These are phyloP conservation scores for Protobothrops mucrosquamatus DNA, from an alignment of 2,113 vertebrate genomes.

Conservation along the genomic window DNA sequence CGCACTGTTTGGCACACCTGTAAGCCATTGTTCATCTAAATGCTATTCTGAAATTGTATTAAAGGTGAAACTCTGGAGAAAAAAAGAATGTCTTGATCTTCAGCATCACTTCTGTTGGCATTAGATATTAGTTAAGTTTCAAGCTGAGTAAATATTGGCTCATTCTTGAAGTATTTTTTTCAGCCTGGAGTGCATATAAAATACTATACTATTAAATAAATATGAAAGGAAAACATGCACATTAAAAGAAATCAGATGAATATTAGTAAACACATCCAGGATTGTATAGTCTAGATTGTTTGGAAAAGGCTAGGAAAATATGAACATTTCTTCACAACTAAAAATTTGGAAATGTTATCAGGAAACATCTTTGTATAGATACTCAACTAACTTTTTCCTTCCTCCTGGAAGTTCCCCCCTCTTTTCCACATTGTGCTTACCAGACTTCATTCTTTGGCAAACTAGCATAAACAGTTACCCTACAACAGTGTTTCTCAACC, in stretches of 20 bases:
- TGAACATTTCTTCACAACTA: not conserved
- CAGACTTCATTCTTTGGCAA: not conserved
- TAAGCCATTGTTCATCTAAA: not conserved
- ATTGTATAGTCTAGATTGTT: not conserved
- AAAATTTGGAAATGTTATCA: not conserved
- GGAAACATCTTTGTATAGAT: not conserved
- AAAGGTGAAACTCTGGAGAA: not conserved
- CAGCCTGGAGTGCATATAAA: not conserved
- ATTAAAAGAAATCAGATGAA: not conserved
- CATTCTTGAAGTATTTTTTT: not conserved
- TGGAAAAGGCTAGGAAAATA: not conserved
- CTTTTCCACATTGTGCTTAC: not conserved
- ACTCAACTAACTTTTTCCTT: not conserved
- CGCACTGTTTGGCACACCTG: not conserved
- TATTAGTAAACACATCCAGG: not conserved
- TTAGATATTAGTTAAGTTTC: not conserved
- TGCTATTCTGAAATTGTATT: not conserved
- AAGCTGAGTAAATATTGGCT: not conserved
- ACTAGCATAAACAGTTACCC: not conserved
- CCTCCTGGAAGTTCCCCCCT: not conserved
- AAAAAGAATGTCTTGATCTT: not conserved
- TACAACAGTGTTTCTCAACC: not conserved
- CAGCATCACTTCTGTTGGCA: not conserved
- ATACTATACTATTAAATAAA: not conserved
- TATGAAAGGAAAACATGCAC: not conserved